Percentiles rank a stretch among this genome's conserved stretches.
Evolutionary conservation across 2,113 vertebrate genomes (phyloP).

Genomic region (Platichthys flesus): DNA sequence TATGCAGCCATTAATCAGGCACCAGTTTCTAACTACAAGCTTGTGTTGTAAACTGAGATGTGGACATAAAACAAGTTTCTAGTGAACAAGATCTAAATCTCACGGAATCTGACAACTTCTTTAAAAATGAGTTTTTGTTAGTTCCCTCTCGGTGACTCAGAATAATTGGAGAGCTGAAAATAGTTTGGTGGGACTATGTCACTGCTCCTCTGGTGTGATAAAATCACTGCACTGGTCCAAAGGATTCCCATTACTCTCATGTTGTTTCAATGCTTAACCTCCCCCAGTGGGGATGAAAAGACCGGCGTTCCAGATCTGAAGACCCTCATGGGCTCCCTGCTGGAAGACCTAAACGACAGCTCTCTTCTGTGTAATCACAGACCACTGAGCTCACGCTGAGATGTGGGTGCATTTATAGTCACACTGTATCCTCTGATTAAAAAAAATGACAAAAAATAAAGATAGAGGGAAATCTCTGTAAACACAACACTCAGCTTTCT

Average conservation of each 20-base stretch:
- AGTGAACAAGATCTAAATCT: no score
- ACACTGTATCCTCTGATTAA: not conserved
- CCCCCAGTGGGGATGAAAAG: conserved; percentile 6
- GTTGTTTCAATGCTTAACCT: conserved; percentile 18
- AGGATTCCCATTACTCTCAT: no score
- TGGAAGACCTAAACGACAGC: not conserved
- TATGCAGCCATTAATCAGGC: no score
- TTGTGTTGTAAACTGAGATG: no score
- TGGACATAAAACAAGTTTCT: no score
- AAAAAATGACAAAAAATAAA: conserved; percentile 1
- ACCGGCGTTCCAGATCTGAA: not conserved
- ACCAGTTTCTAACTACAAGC: no score
- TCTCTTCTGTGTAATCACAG: conserved; percentile 7
- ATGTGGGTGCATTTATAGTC: conserved; percentile 1
- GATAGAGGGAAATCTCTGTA: not conserved
- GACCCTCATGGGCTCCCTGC: not conserved
- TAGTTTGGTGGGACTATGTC: conserved; percentile 20
- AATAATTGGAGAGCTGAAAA: not conserved
- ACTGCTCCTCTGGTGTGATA: not conserved
- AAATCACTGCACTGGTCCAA: no score
- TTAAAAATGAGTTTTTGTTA: no score
- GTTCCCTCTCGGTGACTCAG: no score
- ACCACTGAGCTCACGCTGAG: not conserved
- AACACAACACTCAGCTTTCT: conserved; percentile 12
- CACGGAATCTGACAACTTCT: no score